phyloP scores from a whole-genome alignment of 2,888 invertebrate genomes.

The Drosophila mulleri region DNA sequence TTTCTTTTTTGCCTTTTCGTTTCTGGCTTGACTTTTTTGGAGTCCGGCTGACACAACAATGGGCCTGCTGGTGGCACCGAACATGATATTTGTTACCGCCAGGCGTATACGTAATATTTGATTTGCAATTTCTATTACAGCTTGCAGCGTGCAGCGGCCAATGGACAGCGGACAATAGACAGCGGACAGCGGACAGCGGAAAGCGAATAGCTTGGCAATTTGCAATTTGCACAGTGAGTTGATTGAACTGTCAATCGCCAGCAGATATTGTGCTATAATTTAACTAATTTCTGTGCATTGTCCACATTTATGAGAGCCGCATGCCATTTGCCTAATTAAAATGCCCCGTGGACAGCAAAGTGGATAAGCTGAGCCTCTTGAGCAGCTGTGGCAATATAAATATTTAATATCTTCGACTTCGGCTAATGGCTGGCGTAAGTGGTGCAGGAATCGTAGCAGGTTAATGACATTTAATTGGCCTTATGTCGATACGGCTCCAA shows the following conservation, averaged over 20 bases:
- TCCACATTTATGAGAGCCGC: conserved; percentile 66
- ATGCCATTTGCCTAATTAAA: conserved; percentile 74
- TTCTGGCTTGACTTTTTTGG: conserved; percentile 48
- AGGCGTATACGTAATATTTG: conserved; percentile 74
- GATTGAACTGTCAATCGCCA: conserved; percentile 75
- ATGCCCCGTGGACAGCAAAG: conserved; percentile 31
- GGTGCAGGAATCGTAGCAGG: conserved; percentile 51
- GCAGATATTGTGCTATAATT: conserved; percentile 61
- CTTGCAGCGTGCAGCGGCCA: conserved; percentile 1
- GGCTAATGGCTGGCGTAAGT: conserved; percentile 53
- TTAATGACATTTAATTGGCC: conserved; percentile 77
- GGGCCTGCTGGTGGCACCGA: conserved; percentile 48
- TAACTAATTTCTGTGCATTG: conserved; percentile 61
- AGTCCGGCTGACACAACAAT: conserved; percentile 71
- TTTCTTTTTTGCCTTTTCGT: background rate
- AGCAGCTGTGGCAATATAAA: conserved; percentile 54
- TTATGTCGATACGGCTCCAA: conserved; percentile 32
- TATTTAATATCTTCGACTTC: conserved; percentile 57
- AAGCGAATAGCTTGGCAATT: conserved; percentile 13
- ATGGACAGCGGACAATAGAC: background rate
- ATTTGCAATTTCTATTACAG: conserved; percentile 66
- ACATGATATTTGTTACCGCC: conserved; percentile 43
- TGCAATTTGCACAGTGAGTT: conserved; percentile 57
- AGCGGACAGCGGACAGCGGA: conserved; percentile 1
- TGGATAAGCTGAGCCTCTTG: conserved; percentile 13